Percentiles rank a stretch among this genome's conserved stretches.
These are phyloP conservation scores for Tetramorium simillimum DNA, from an alignment of 1,140 invertebrate species.

Conservation along the genomic window DNA sequence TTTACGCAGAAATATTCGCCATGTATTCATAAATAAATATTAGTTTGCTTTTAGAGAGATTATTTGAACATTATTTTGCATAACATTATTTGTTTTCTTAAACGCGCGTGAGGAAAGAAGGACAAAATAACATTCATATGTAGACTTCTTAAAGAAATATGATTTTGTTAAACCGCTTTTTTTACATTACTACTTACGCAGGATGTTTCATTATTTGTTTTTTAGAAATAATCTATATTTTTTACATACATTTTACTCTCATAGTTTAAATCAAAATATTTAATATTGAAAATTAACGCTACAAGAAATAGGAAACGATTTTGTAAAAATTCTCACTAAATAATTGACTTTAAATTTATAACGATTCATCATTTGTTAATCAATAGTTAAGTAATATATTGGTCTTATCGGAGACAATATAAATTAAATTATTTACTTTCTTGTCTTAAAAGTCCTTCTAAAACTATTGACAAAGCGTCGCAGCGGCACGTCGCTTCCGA, in stretches of 20 bases:
- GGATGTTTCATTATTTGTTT: background rate
- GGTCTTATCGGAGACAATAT: background rate
- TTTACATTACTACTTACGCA: background rate
- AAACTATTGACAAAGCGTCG: background rate
- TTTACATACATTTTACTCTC: background rate
- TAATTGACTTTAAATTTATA: background rate
- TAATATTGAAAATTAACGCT: background rate
- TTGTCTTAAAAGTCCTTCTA: background rate
- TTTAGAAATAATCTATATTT: background rate
- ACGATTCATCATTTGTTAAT: background rate
- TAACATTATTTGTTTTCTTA: background rate
- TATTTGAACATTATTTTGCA: too few species aligned
- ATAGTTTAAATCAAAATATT: background rate
- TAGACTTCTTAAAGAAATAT: background rate
- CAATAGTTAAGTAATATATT: background rate
- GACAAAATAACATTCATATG: background rate
- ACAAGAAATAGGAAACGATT: background rate
- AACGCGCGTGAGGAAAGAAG: too few species aligned
- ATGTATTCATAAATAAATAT: background rate
- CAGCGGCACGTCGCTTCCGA: background rate
- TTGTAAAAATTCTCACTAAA: background rate
- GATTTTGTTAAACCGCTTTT: background rate
- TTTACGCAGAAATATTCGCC: background rate
- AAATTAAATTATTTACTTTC: background rate
- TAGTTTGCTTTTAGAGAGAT: background rate